Base-by-base conservation (phyloP, 1,140 invertebrate genomes). In the Drosophila repletoides region DNA sequence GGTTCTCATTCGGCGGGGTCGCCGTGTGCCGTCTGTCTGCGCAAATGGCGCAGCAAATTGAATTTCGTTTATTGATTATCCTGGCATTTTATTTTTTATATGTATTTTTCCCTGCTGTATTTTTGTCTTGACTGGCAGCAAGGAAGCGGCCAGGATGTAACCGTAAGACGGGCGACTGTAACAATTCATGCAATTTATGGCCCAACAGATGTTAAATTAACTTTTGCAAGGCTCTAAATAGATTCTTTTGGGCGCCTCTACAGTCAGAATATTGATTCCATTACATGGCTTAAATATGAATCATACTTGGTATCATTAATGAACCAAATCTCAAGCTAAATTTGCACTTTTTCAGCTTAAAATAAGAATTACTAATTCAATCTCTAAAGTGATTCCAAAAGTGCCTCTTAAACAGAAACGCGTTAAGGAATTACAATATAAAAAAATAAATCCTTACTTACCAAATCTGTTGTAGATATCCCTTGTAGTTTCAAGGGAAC, bases 31-130 rank as follows among this genome's bases (percentile, higher is more conserved):
- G 17, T 31, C 67, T 80, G 80, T 86, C 75, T 86, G 80, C 72
- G 81, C 81, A 86, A 86, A 86, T 86, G 80, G 80, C 80, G 80
- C 80, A 86, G 80, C 80, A 86, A 86, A 86, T 86, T 86, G 80
- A 86, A 86, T 86, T 86, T 86, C 75, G 84, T 80, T 86, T 86
- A 86, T 86, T 86, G 80, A 86, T 86, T 86, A 86, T 86, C 80
- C 76, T 86, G 72, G 72, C 75, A 76, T 86, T 86, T 79, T 86
- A 83, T 77, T 81, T 81, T 66, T 49, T 53, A 24, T 48, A 22
- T 26, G 52, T 46, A 21, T 38, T 33, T 41, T 45, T 53, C 33
- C 26, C 19, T 24, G 26, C 9, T 26, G 17, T 33, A 10, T 52
- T 58, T 31, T 48, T 58, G 26, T 26, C 21, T 28, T 60, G 53